These are phyloP conservation scores for Brachypterus glaber DNA, from an alignment of 2,888 invertebrate genomes.

Conservation along the genomic window DNA sequence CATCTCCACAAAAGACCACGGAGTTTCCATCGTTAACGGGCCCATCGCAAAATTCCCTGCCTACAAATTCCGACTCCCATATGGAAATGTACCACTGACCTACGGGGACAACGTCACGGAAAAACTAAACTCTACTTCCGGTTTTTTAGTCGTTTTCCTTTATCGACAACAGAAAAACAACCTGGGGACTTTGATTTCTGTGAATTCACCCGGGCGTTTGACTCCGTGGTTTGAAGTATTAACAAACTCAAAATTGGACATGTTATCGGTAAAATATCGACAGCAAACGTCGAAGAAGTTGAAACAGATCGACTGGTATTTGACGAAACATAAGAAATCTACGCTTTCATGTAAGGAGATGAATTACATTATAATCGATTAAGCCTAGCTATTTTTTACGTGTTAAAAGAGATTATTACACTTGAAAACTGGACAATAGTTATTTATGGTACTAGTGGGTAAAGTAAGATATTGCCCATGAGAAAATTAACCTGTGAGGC, in stretches of 20 bases:
- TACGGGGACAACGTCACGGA: slow-evolving; percentile 36
- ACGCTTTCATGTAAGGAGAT: slow-evolving; percentile 36
- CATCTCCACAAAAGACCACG: slow-evolving; percentile 38
- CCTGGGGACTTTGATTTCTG: slow-evolving; percentile 38
- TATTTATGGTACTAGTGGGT: no score
- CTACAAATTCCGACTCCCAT: slow-evolving; percentile 40
- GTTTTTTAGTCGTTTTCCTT: slow-evolving; percentile 39
- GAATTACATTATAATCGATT: no score
- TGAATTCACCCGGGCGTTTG: slow-evolving; percentile 40
- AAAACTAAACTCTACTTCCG: slow-evolving; percentile 33
- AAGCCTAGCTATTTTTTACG: no score
- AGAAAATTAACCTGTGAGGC: no score
- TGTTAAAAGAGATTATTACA: no score
- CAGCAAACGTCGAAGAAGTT: slow-evolving; percentile 33
- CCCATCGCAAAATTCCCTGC: slow-evolving; percentile 39
- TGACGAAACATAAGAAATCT: slow-evolving; percentile 37
- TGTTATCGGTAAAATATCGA: slow-evolving; percentile 37
- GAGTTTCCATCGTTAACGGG: slow-evolving; percentile 40
- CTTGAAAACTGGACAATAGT: no score
- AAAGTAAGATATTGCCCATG: no score
- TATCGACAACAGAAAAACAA: slow-evolving; percentile 41
- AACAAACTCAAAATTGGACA: slow-evolving; percentile 39
- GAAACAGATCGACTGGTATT: slow-evolving; percentile 38
- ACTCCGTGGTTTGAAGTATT: slow-evolving; percentile 41
- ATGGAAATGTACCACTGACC: slow-evolving; percentile 37